Evolutionary conservation across 64 coral and sea anemone genomes (phyloP).

Genomic region (Anthopleura sola): DNA sequence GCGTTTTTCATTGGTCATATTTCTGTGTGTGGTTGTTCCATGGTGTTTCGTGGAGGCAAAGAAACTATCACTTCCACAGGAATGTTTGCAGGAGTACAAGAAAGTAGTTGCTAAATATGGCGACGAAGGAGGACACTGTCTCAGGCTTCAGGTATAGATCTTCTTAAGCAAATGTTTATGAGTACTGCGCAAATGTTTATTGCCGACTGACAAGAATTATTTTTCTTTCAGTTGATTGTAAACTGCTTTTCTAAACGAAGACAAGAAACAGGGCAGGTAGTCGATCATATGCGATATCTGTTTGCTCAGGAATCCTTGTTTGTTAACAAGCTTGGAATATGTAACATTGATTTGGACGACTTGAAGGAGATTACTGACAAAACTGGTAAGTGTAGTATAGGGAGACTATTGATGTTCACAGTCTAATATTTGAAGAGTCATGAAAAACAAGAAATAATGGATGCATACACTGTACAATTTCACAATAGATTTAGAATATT

Average conservation of each 20-base stretch:
- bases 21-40: not conserved
- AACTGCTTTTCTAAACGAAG: conserved; percentile 12
- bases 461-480: too few relatives aligned
- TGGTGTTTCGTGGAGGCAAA: not conserved
- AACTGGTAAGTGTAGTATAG: not conserved
- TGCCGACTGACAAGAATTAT: too few relatives aligned
- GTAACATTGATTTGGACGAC: not conserved
- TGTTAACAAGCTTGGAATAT: conserved; percentile 2
- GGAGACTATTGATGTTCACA: too few relatives aligned
- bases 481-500: too few relatives aligned
- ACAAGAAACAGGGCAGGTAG: not conserved
- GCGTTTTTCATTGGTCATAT: not conserved
- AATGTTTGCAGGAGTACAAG: conserved; percentile 10
- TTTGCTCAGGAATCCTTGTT: conserved; percentile 5
- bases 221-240: not conserved
- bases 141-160: not conserved
- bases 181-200: too few relatives aligned
- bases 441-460: too few relatives aligned
- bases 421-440: too few relatives aligned
- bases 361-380: conserved; percentile 7
- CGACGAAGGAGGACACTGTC: not conserved
- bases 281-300: conserved; percentile 15
- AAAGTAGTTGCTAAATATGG: not conserved
- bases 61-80: not conserved
- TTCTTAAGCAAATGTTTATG: too few relatives aligned